A percentile compares a stretch with the other conserved stretches of the same genome.
Conservation (phyloP, 2,797 vertebrate species). For the Pseudomugil gertrudae region DNA sequence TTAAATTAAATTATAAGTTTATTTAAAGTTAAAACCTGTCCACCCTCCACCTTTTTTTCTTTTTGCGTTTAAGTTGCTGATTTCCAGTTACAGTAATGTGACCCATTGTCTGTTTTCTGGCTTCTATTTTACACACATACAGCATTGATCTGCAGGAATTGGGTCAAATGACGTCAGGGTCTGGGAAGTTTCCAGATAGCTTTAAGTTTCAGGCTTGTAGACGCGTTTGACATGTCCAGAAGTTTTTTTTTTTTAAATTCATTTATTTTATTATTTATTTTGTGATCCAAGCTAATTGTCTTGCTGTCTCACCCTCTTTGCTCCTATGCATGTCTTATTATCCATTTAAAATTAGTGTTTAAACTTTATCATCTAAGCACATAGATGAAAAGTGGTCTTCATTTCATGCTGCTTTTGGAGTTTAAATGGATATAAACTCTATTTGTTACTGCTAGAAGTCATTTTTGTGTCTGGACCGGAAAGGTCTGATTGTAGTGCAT, state of each 20-base stretch:
- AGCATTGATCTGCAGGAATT: conserved; percentile 57
- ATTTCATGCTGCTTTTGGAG: too few relatives aligned
- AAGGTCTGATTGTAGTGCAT: too few relatives aligned
- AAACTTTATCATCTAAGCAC: too few relatives aligned
- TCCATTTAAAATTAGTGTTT: too few relatives aligned
- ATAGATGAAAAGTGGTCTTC: too few relatives aligned
- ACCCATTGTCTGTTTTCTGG: conserved; percentile 16
- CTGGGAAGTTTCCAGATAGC: conserved; percentile 69
- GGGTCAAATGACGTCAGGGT: conserved; percentile 68
- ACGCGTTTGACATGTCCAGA: conserved; percentile 47
- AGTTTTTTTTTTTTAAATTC: neutral
- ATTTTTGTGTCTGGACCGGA: too few relatives aligned
- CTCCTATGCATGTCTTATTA: too few relatives aligned
- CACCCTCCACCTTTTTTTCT: too few relatives aligned
- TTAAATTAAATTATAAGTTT: too few relatives aligned
- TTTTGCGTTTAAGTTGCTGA: neutral
- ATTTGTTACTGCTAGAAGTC: too few relatives aligned
- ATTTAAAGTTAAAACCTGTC: neutral
- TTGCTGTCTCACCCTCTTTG: too few relatives aligned
- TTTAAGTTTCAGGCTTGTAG: conserved; percentile 62
- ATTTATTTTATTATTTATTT: conserved; percentile 24
- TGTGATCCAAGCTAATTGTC: conserved; percentile 1
- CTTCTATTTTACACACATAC: conserved; percentile 32
- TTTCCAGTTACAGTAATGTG: neutral
- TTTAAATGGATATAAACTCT: too few relatives aligned